A percentile compares a stretch with the other conserved stretches of the same genome.
Evolutionary conservation across 2,797 vertebrate species (phyloP).

Genomic region (Rhabdomys pumilio): DNA sequence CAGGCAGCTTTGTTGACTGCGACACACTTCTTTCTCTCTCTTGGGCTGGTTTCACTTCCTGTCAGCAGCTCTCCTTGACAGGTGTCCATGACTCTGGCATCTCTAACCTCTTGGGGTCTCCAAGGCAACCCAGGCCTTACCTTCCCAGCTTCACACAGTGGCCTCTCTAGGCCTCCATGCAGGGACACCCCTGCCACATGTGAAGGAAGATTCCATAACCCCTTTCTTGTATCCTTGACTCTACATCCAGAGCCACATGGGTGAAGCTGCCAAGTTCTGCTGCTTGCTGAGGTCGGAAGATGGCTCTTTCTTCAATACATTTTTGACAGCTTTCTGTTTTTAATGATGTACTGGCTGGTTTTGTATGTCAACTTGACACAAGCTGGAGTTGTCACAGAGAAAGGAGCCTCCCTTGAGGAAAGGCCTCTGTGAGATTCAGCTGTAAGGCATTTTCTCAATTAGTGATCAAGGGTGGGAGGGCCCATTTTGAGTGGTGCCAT

Average conservation of each 20-base stretch:
- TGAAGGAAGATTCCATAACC: neutral
- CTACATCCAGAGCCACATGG: neutral
- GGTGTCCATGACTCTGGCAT: neutral
- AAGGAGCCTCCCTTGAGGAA: too few relatives aligned
- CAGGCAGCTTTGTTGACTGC: neutral
- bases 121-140: neutral
- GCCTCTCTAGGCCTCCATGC: neutral
- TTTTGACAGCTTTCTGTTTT: neutral
- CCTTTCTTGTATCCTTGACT: neutral
- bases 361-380: too few relatives aligned
- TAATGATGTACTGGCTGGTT: neutral
- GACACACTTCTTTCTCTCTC: neutral
- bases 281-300: neutral
- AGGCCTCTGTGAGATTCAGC: too few relatives aligned
- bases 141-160: neutral
- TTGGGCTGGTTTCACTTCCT: neutral
- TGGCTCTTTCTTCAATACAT: neutral
- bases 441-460: too few relatives aligned
- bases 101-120: neutral
- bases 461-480: too few relatives aligned
- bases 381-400: too few relatives aligned
- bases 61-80: neutral
- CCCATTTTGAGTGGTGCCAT: too few relatives aligned
- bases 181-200: neutral
- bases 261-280: neutral